Percentiles rank a stretch among this genome's conserved stretches.
Conservation (phyloP, 2,797 vertebrate species). For the Gadopsis marmoratus region DNA sequence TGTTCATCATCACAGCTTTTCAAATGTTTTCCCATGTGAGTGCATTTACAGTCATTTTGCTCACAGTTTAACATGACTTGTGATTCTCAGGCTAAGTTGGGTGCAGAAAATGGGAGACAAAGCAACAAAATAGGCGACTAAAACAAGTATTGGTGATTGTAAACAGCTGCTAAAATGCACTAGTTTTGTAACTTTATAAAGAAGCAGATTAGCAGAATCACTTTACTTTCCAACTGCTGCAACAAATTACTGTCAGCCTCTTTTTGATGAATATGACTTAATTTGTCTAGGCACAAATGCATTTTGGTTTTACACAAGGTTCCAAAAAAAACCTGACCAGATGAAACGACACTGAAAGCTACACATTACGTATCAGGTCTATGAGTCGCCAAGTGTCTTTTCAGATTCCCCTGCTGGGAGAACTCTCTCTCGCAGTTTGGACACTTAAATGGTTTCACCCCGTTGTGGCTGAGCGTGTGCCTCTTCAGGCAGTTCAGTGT, state of each 20-base stretch:
- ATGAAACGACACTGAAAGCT: neutral
- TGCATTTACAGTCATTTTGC: neutral
- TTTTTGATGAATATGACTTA: neutral
- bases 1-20: neutral
- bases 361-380: slow-evolving; percentile 36
- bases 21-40: too few species aligned
- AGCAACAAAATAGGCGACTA: neutral
- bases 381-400: slow-evolving; percentile 75
- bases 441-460: slow-evolving; percentile 76
- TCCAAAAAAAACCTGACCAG: neutral
- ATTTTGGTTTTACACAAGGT: neutral
- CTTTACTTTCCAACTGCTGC: neutral
- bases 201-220: neutral
- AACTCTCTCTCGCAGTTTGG: slow-evolving; percentile 69
- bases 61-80: neutral
- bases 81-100: too few species aligned
- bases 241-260: neutral
- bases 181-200: neutral
- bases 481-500: slow-evolving; percentile 76
- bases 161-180: neutral
- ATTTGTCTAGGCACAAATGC: too few species aligned
- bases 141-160: neutral
- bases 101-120: neutral
- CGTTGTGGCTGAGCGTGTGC: slow-evolving; percentile 76
- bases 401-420: slow-evolving; percentile 78